Evolutionary conservation across 2,888 invertebrate species (phyloP).

Genomic region (Eristalis arbustorum): DNA sequence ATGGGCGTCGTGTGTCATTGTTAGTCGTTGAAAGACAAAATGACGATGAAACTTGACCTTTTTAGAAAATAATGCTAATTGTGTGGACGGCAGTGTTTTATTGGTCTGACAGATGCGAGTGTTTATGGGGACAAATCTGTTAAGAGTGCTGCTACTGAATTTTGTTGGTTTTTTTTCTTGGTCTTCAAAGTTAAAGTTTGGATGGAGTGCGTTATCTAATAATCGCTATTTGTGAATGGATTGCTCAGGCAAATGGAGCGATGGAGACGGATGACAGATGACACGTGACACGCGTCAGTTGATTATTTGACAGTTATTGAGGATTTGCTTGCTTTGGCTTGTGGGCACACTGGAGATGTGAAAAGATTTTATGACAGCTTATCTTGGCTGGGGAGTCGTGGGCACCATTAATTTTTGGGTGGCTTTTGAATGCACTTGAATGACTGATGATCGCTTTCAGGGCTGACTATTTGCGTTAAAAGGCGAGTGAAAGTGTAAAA

Average conservation of each 20-base stretch:
- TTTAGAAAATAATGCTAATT: conserved; percentile 12
- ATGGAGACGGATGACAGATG: neutral
- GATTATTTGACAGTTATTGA: neutral
- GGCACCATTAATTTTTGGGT: neutral
- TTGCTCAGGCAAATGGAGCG: neutral
- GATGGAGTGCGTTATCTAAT: neutral
- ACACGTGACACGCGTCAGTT: neutral
- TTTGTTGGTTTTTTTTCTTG: neutral
- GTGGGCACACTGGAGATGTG: neutral
- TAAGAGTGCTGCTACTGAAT: conserved; percentile 6
- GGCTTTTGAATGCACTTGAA: neutral
- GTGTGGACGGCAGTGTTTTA: neutral
- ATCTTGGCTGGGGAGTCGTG: neutral
- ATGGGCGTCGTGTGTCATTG: neutral
- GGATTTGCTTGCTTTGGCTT: neutral
- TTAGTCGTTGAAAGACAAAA: neutral
- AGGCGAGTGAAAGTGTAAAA: too few relatives aligned
- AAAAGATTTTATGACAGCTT: neutral
- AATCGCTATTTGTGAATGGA: neutral
- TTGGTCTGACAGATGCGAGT: conserved; percentile 5
- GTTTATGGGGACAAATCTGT: conserved; percentile 5
- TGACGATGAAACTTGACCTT: conserved; percentile 11
- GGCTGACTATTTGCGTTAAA: neutral
- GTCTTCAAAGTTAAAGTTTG: neutral
- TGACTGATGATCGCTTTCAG: neutral